Percentiles rank a stretch among this genome's conserved stretches.
These are phyloP conservation scores for Dexiosoma caninum DNA, from an alignment of 2,888 invertebrate genomes.

Conservation along the genomic window DNA sequence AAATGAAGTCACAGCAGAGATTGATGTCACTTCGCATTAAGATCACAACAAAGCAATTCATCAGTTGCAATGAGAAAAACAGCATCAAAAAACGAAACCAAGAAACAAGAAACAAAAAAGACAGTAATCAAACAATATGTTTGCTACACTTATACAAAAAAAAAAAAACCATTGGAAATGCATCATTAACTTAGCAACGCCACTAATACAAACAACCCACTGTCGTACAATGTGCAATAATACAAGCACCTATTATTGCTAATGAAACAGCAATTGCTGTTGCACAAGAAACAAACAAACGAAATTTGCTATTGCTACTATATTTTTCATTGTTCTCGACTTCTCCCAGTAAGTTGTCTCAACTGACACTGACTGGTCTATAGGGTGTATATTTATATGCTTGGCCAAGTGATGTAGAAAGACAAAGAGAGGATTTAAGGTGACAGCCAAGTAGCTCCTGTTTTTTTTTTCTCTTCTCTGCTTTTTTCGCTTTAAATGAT, in stretches of 20 bases:
- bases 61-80: conserved; percentile 7
- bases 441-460: conserved; percentile 42
- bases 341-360: conserved; percentile 16
- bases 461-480: conserved; percentile 5
- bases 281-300: neutral
- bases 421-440: conserved; percentile 9
- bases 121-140: conserved; percentile 18
- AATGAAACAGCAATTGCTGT: conserved; percentile 29
- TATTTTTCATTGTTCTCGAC: conserved; percentile 7
- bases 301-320: neutral
- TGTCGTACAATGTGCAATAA: neutral
- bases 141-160: too few relatives aligned
- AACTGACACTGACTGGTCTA: neutral
- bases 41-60: conserved; percentile 57
- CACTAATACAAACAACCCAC: conserved; percentile 20
- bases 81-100: too few relatives aligned
- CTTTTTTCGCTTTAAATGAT: conserved; percentile 41
- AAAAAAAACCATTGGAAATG: conserved; percentile 50
- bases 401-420: conserved; percentile 14
- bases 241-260: conserved; percentile 38
- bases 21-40: conserved; percentile 76
- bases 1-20: conserved; percentile 61
- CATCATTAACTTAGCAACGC: conserved; percentile 63
- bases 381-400: neutral
- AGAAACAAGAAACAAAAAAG: too few relatives aligned